Evolutionary conservation across 1,140 invertebrate genomes (phyloP).

Genomic region (Wiebesia pumilae): DNA sequence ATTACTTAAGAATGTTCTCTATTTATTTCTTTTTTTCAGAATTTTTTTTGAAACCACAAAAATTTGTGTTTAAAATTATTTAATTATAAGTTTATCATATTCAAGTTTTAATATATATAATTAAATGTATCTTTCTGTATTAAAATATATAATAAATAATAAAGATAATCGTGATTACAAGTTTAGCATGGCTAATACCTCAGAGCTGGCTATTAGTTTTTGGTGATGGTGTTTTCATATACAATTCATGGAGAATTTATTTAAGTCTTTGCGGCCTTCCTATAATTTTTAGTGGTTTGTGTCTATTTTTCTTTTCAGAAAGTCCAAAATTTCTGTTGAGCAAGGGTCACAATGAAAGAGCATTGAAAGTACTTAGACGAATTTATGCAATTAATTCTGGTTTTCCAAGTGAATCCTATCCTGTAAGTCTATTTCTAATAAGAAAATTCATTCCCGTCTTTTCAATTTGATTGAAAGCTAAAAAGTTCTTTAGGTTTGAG

Average conservation of each 20-base stretch:
- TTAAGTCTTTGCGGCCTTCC: constrained; percentile 80
- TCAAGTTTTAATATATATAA: too few relatives aligned
- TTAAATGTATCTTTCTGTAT: not conserved
- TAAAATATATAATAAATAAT: not conserved
- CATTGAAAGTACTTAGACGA: constrained; percentile 77
- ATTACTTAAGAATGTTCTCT: too few relatives aligned
- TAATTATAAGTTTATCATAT: too few relatives aligned
- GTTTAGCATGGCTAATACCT: constrained; percentile 75
- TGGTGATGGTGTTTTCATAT: constrained; percentile 63
- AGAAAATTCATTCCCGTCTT: not conserved
- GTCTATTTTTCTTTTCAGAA: constrained; percentile 83
- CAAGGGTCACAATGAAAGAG: constrained; percentile 81
- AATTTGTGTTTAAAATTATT: too few relatives aligned
- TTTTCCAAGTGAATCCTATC: constrained; percentile 78
- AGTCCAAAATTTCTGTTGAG: constrained; percentile 90
- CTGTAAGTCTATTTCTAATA: constrained; percentile 73
- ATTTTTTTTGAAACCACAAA: too few relatives aligned
- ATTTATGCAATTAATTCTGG: constrained; percentile 80
- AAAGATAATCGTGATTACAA: constrained; percentile 58
- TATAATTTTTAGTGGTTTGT: constrained; percentile 78
- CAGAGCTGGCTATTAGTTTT: constrained; percentile 64
- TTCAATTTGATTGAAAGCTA: not conserved
- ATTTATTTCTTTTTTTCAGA: too few relatives aligned
- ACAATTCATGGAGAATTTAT: constrained; percentile 86
- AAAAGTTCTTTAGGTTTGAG: too few relatives aligned